Evolutionary conservation across 2,113 vertebrate genomes (phyloP), one percentile per base, ranked within the genome.

Genomic region (Pterophyllum scalare): DNA sequence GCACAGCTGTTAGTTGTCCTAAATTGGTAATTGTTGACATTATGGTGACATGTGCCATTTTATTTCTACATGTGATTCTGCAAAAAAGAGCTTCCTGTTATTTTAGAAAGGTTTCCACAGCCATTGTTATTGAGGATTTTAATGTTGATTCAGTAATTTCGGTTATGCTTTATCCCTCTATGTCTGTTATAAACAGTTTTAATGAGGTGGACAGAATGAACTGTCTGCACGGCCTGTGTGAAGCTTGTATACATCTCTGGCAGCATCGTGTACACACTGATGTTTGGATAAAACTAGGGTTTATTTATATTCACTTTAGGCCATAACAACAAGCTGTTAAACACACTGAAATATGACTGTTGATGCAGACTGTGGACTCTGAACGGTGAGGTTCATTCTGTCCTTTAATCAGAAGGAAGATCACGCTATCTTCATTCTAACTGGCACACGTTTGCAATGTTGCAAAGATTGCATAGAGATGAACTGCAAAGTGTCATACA

Each of bases 241-340:
- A 57, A 26, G 52, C 75, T 84, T 88, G 85, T 84, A 9, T 80
- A 84, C 78, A 60, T 59, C 59, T 11, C 56, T 90, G 82, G 88
- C 86, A 88, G 82, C 75, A 26, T 84, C 49, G 5, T 24, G 82
- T 91, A 91, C 87, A 89, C 88, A 84, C 70, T 14, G 46, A 33
- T 91, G 89, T 90, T 91, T 88, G 77, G 67, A 84, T 79, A 61
- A 87, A 80, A 28, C 61, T 65, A 19, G 56, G 58, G 49, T 90
- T 87, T 90, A 90, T 91, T 91, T 90, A 85, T 65, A 58, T 77
- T 57, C 52, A 40, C 13, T 77, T 86, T 33, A 61, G 75, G 52
- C 67, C 52, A 15, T 22, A 76, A 79, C 80, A 82, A 85, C 88
- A 83, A 65, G 75, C 87, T 89, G 79, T 80, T 88, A 54, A 78